Conservation (phyloP, 2,888 invertebrate genomes). For the Ophioninae sp. region DNA sequence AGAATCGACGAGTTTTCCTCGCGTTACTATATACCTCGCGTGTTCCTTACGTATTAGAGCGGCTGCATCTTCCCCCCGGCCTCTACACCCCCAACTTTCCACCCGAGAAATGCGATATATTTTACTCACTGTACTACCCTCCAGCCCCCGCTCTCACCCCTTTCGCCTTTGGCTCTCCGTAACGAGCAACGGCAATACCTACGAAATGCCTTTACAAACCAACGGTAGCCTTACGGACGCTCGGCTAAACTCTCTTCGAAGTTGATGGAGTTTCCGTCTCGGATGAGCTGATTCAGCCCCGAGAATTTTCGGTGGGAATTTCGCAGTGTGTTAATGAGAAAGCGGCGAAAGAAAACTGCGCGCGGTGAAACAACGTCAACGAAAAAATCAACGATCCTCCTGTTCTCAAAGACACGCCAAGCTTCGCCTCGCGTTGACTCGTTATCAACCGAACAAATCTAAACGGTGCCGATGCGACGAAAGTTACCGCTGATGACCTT, state of each 20-base stretch:
- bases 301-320: slow-evolving; percentile 33
- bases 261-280: slow-evolving; percentile 48
- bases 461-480: no score
- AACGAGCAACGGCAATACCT: slow-evolving; percentile 21
- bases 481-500: no score
- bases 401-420: no score
- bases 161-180: slow-evolving; percentile 20
- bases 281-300: slow-evolving; percentile 9
- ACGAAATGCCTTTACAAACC: slow-evolving; percentile 27
- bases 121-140: not conserved
- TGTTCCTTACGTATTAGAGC: slow-evolving; percentile 26
- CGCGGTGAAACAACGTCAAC: slow-evolving; percentile 4
- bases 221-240: slow-evolving; percentile 11
- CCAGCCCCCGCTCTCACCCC: not conserved
- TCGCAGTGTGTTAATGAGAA: not conserved
- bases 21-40: not conserved
- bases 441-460: no score
- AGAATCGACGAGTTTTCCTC: slow-evolving; percentile 2
- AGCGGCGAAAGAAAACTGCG: not conserved
- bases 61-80: slow-evolving; percentile 30
- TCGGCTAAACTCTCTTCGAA: slow-evolving; percentile 20
- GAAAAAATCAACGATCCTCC: no score
- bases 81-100: slow-evolving; percentile 34
- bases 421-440: no score
- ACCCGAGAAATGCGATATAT: slow-evolving; percentile 31